Evolutionary conservation across 2,797 vertebrate genomes (phyloP).

Genomic region (Lepilemur ruficaudatus): DNA sequence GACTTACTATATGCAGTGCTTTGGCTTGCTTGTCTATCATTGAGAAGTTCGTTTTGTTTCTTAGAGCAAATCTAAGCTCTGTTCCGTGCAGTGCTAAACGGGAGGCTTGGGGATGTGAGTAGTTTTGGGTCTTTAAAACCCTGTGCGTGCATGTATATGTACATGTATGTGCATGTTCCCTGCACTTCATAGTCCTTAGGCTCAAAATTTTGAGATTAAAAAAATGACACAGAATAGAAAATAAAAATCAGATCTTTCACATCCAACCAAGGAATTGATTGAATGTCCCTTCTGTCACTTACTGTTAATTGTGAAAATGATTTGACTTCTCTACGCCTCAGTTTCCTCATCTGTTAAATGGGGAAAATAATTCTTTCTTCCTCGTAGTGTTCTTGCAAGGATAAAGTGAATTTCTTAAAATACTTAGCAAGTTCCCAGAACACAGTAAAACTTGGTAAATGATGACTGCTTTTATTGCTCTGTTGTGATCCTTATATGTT

Average conservation of each 20-base stretch:
- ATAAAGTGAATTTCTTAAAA: constrained; percentile 17
- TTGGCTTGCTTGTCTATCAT: constrained; percentile 81
- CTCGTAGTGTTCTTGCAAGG: background rate
- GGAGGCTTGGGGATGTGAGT: constrained; percentile 87
- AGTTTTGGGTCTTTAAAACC: constrained; percentile 74
- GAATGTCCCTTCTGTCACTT: background rate
- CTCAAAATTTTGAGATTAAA: constrained; percentile 43
- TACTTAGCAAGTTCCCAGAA: background rate
- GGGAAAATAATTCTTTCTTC: constrained; percentile 6
- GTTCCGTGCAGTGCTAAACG: constrained; percentile 83
- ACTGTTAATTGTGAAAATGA: constrained; percentile 27
- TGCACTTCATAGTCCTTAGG: background rate
- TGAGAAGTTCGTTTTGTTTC: constrained; percentile 84
- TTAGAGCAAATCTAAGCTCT: constrained; percentile 82
- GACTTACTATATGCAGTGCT: constrained; percentile 86
- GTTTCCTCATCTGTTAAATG: constrained; percentile 55
- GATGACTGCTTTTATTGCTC: background rate
- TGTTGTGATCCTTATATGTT: background rate
- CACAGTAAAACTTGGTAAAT: constrained; percentile 38
- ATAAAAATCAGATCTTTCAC: constrained; percentile 38
- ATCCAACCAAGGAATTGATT: background rate
- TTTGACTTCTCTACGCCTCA: background rate
- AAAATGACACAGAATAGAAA: constrained; percentile 29
- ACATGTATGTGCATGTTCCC: background rate
- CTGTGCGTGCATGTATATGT: constrained; percentile 53